phyloP scores from a whole-genome alignment of 1,140 invertebrate species.

The Hyposmocoma kahamanoa region DNA sequence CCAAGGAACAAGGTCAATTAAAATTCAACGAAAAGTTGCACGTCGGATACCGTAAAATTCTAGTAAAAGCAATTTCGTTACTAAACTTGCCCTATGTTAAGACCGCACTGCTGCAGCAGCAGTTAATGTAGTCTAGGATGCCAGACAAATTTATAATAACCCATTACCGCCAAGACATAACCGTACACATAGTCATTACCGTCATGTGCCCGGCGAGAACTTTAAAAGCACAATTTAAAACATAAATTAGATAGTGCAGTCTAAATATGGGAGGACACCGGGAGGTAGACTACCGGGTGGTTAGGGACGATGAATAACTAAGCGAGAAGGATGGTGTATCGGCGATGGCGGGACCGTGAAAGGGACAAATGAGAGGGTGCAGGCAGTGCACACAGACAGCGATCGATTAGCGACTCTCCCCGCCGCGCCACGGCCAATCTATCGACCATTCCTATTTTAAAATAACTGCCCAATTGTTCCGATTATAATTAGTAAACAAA shows the following conservation, averaged over 20 bases:
- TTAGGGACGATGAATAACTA: constrained; percentile 63
- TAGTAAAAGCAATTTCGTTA: no score
- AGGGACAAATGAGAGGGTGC: constrained; percentile 45
- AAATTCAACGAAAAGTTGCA: no score
- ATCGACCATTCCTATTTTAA: constrained; percentile 56
- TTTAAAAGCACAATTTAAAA: constrained; percentile 60
- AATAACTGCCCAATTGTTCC: constrained; percentile 53
- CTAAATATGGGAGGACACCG: constrained; percentile 62
- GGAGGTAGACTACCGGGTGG: constrained; percentile 63
- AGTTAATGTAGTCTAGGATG: constrained; percentile 35
- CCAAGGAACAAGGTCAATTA: no score
- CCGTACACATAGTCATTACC: constrained; percentile 44
- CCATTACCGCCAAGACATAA: constrained; percentile 37
- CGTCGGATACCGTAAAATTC: no score
- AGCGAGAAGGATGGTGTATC: constrained; percentile 50
- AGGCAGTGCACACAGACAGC: constrained; percentile 59
- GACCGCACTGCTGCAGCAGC: constrained; percentile 26
- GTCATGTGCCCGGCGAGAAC: constrained; percentile 25
- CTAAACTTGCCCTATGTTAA: no score
- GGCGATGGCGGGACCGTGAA: constrained; percentile 24
- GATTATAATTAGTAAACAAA: constrained; percentile 29
- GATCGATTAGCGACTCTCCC: constrained; percentile 60
- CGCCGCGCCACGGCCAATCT: constrained; percentile 48
- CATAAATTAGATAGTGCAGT: constrained; percentile 68
- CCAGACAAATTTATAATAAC: constrained; percentile 57